Conservation (phyloP, 2,888 invertebrate genomes). For the Kryphioiulus occultus region DNA sequence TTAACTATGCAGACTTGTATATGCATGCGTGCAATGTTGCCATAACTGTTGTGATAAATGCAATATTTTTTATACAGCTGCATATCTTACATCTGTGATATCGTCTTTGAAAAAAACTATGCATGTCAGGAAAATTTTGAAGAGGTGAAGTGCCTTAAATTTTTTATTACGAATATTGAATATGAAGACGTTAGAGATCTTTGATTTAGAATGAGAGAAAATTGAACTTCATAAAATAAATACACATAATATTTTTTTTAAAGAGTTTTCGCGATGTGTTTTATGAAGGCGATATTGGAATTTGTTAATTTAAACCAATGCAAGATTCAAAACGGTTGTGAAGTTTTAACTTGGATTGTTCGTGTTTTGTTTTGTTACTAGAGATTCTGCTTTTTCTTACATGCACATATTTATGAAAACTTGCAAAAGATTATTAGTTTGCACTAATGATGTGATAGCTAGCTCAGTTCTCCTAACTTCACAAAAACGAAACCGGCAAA, state of each 20-base stretch:
- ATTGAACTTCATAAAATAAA: neutral
- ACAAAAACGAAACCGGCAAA: too few relatives aligned
- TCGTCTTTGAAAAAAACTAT: neutral
- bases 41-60: neutral
- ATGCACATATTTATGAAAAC: too few relatives aligned
- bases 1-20: neutral
- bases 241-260: neutral
- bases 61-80: neutral
- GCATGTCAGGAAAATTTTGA: neutral
- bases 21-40: neutral
- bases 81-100: neutral
- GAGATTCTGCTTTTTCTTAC: too few relatives aligned
- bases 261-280: too few relatives aligned
- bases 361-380: too few relatives aligned
- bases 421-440: too few relatives aligned
- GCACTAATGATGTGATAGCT: too few relatives aligned
- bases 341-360: too few relatives aligned
- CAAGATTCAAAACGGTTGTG: too few relatives aligned
- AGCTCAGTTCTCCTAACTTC: too few relatives aligned
- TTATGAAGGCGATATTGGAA: too few relatives aligned
- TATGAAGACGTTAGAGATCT: neutral
- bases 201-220: neutral
- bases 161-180: neutral
- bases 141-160: neutral
- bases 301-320: too few relatives aligned